phyloP scores from a whole-genome alignment of 2,113 vertebrate genomes.

The Myocastor coypus region DNA sequence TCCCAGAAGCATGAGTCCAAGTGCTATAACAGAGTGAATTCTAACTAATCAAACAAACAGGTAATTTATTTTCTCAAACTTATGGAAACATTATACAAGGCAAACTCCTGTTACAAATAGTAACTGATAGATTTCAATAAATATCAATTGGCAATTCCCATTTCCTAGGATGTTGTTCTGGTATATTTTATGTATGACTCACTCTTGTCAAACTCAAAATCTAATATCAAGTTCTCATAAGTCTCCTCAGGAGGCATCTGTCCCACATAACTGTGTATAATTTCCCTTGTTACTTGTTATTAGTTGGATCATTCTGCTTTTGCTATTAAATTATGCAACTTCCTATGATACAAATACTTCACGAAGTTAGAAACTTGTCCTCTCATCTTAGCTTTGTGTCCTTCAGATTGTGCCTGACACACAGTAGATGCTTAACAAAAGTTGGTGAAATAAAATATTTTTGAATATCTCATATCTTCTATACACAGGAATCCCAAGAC shows the following conservation, averaged over 20 bases:
- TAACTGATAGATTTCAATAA: background rate
- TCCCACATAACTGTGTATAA: background rate
- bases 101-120: background rate
- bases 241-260: background rate
- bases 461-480: background rate
- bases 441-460: background rate
- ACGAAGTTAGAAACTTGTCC: background rate
- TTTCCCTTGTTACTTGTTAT: background rate
- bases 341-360: background rate
- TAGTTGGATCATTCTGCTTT: background rate
- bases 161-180: background rate
- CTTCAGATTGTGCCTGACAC: background rate
- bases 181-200: background rate
- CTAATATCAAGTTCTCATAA: background rate
- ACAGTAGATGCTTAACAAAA: background rate
- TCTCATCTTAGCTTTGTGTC: background rate
- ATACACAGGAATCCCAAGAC: too few relatives aligned
- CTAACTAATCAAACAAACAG: background rate
- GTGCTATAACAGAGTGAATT: background rate
- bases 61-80: background rate
- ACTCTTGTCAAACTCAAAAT: background rate
- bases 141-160: background rate
- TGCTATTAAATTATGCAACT: background rate
- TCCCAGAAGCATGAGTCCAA: background rate
- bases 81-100: background rate